Base-by-base conservation (phyloP, 2,888 invertebrate genomes). In the Leptodirus hochenwartii region DNA sequence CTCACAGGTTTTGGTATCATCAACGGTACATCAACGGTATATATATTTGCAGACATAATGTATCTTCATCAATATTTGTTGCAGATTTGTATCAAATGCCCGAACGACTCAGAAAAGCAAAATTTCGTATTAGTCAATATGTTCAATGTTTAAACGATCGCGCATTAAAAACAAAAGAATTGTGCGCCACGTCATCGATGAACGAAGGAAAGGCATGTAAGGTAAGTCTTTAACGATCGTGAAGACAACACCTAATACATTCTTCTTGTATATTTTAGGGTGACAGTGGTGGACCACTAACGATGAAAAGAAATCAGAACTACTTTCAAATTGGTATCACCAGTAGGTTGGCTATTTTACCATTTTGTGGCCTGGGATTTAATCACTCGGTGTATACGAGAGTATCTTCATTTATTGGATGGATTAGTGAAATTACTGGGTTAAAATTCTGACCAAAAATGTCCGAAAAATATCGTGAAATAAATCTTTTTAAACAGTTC, bases 171-270 rank as follows among this genome's bases (percentile, higher is more conserved):
- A 39, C 37, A 9, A 29, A 36, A 4, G 50, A 52, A 39, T 41
- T 54, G 13, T 54, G 53, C 33, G 51, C 50, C 12, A 46, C 49
- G 15, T 54, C 54, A 1, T 50, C 43, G 5, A 41, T 54, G 30
- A 37, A 41, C 12, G 51, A 54, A 40, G 54, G 54, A 30, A 54
- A 54, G 43, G 53, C 54, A 29, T 54, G 54, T 36, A 53, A 50
- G 43, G 54, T 54, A 42, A 23, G 31, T 31, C 32, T 28, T 22
- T 6, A 27, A 29, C 22, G 15, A 22, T 17, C 22, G 15, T 23
- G 29, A 17, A 9, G 20, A n/a, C 9, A 28, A n/a, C 14, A n/a
- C 9, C 13, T 17, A 28, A 28, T n/a, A 17, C 20, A 17, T 17
- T 11, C 5, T 27, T 15, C 22, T 28, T 10, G 31, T n/a, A 14